phyloP scores from a whole-genome alignment of 2,113 vertebrate species.

The Lutjanus erythropterus region DNA sequence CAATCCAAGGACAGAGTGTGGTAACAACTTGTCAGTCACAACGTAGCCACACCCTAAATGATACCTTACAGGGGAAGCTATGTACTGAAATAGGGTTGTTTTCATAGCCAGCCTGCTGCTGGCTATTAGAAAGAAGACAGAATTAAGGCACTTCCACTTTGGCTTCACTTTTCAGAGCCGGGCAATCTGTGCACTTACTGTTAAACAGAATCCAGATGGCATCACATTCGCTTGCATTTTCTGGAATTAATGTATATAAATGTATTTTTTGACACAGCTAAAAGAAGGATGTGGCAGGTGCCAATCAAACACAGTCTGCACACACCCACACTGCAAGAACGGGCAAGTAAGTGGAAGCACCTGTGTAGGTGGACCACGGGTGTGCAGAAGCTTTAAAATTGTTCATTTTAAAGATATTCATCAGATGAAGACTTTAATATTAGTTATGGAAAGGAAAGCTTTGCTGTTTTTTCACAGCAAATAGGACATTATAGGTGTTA shows the following conservation, averaged over 20 bases:
- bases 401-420: background rate
- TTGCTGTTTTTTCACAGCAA: background rate
- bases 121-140: too few species aligned
- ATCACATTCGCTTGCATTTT: background rate
- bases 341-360: background rate
- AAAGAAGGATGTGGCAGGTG: background rate
- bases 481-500: background rate
- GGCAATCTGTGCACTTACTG: too few species aligned
- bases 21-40: too few species aligned
- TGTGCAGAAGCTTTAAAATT: background rate
- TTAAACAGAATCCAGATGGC: too few species aligned
- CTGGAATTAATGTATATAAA: background rate
- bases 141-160: too few species aligned
- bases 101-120: too few species aligned
- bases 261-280: background rate
- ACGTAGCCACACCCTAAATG: too few species aligned
- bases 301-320: background rate
- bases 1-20: too few species aligned
- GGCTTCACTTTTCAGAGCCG: too few species aligned
- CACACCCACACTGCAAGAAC: background rate
- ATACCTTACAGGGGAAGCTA: too few species aligned
- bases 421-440: background rate
- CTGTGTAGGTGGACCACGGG: slow-evolving; percentile 5
- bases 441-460: background rate
- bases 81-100: too few species aligned